A percentile compares a stretch with the other conserved stretches of the same genome.
Evolutionary conservation across 1,140 invertebrate species (phyloP).

Genomic region (Leptinotarsa defecta): DNA sequence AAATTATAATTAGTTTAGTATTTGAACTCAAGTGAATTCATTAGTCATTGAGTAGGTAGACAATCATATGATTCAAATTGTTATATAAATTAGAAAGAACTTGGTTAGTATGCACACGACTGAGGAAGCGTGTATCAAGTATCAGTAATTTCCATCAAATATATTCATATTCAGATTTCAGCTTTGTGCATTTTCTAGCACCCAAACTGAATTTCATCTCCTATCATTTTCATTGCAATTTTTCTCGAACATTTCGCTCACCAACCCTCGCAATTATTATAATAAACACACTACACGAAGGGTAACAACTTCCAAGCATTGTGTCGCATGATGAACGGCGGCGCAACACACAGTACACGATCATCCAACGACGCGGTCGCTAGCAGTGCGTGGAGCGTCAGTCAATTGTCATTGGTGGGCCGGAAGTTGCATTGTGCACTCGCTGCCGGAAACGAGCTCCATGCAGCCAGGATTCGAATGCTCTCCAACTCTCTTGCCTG

Average conservation of each 20-base stretch:
- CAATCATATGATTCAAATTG: too few relatives aligned
- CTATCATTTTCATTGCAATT: too few relatives aligned
- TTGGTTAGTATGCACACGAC: too few relatives aligned
- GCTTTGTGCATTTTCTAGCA: too few relatives aligned
- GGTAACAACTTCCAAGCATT: slow-evolving; percentile 8
- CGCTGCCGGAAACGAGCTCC: slow-evolving; percentile 55
- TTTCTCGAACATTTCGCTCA: background rate
- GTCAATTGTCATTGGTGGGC: slow-evolving; percentile 52
- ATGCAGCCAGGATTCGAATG: slow-evolving; percentile 23
- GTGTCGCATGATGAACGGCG: slow-evolving; percentile 15
- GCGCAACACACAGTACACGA: background rate
- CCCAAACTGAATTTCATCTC: too few relatives aligned
- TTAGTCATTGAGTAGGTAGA: too few relatives aligned
- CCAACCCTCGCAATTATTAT: slow-evolving; percentile 5
- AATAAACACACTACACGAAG: background rate
- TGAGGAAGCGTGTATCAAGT: too few relatives aligned
- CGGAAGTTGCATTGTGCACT: slow-evolving; percentile 56
- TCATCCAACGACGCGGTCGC: slow-evolving; percentile 13
- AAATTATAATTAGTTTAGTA: too few relatives aligned
- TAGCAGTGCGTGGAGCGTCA: slow-evolving; percentile 46
- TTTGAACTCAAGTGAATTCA: too few relatives aligned
- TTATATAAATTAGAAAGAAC: too few relatives aligned
- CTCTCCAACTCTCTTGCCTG: slow-evolving; percentile 4
- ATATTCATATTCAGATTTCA: too few relatives aligned
- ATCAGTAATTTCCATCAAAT: too few relatives aligned